phyloP scores from a whole-genome alignment of 2,888 invertebrate genomes.

The Mesoligia furuncula region DNA sequence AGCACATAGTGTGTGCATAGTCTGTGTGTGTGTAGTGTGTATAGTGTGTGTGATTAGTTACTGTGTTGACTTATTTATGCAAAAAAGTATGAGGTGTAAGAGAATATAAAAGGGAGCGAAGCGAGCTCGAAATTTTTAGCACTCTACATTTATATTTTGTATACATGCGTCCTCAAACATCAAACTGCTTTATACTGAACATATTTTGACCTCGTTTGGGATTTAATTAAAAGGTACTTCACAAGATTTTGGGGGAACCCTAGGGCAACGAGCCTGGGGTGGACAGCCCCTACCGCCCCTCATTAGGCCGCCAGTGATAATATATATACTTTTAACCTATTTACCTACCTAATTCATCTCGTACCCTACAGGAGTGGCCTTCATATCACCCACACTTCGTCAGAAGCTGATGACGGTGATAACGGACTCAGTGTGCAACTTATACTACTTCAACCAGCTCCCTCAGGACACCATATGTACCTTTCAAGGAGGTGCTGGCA shows the following conservation, averaged over 20 bases:
- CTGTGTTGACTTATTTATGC: too few species aligned
- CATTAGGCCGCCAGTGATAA: background rate
- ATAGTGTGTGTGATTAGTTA: too few species aligned
- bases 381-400: conserved; percentile 86
- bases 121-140: background rate
- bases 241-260: background rate
- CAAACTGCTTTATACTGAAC: background rate
- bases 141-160: background rate
- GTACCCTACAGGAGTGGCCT: conserved; percentile 78
- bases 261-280: background rate
- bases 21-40: too few species aligned
- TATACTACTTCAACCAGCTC: conserved; percentile 76
- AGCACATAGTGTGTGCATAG: too few species aligned
- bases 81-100: background rate
- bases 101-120: background rate
- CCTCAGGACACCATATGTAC: conserved; percentile 79
- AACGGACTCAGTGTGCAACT: conserved; percentile 81
- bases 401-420: conserved; percentile 83
- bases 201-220: background rate
- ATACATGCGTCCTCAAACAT: background rate
- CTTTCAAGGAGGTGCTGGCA: conserved; percentile 75
- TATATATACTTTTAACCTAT: too few species aligned
- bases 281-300: background rate
- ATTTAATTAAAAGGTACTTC: background rate
- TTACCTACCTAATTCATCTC: background rate